Conservation (phyloP, 2,888 invertebrate species). For the Cactoblastis cactorum region DNA sequence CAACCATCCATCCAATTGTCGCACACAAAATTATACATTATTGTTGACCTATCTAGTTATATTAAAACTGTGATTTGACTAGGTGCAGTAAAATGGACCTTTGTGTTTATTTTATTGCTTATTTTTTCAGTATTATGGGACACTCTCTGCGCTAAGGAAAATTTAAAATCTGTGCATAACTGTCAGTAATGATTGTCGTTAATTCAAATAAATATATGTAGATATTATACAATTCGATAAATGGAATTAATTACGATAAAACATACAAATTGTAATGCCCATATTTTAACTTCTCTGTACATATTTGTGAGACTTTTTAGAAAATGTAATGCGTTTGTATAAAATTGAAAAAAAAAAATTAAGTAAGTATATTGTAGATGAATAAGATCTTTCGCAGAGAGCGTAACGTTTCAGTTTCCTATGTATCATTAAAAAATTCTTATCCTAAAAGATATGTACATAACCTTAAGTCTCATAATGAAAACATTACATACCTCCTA, state of each 20-base stretch:
- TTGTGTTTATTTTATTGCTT: slow-evolving; percentile 26
- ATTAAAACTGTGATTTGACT: slow-evolving; percentile 73
- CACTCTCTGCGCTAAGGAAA: neutral
- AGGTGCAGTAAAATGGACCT: slow-evolving; percentile 60
- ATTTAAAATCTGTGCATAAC: no score
- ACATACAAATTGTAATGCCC: no score
- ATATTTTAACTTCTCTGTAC: no score
- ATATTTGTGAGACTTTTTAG: no score
- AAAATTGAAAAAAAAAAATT: no score
- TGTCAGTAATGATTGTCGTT: no score
- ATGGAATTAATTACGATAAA: no score
- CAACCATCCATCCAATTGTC: slow-evolving; percentile 61
- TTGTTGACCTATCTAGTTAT: slow-evolving; percentile 58
- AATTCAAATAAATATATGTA: no score
- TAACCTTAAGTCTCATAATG: slow-evolving; percentile 72
- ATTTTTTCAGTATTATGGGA: neutral
- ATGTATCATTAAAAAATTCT: slow-evolving; percentile 43
- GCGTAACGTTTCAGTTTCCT: slow-evolving; percentile 18
- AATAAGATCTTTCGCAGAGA: neutral
- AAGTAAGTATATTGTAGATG: neutral
- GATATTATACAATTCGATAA: no score
- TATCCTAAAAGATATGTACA: slow-evolving; percentile 77
- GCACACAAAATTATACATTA: slow-evolving; percentile 51
- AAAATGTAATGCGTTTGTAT: no score
- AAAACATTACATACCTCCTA: slow-evolving; percentile 61